These are phyloP conservation scores for Formica selysi DNA, from an alignment of 1,140 invertebrate genomes.

Conservation along the genomic window DNA sequence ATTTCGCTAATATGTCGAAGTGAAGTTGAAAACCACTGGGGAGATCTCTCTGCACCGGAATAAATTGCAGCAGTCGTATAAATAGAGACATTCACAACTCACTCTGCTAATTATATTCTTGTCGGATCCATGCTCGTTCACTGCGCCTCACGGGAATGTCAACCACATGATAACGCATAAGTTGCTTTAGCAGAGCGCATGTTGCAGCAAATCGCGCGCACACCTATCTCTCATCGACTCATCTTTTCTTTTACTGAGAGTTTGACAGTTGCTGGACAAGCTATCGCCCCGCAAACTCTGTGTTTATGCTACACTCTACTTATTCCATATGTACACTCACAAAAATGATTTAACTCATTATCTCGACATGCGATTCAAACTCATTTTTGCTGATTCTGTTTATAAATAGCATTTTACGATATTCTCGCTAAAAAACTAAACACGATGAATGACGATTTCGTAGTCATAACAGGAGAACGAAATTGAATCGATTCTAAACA, in stretches of 20 bases:
- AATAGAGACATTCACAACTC: slow-evolving; percentile 68
- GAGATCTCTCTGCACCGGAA: slow-evolving; percentile 43
- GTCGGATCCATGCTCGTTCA: slow-evolving; percentile 20
- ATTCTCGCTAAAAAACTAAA: not conserved
- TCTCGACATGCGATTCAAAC: not conserved
- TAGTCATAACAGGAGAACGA: not conserved
- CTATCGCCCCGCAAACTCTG: slow-evolving; percentile 1
- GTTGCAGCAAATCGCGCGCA: not conserved
- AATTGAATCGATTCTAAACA: not conserved
- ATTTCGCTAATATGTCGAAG: not conserved
- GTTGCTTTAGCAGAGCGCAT: slow-evolving; percentile 18
- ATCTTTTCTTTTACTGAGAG: slow-evolving; percentile 25
- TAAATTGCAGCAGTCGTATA: slow-evolving; percentile 58
- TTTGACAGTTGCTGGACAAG: slow-evolving; percentile 2
- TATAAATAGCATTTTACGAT: not conserved
- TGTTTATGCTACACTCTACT: not conserved
- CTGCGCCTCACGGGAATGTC: slow-evolving; percentile 52
- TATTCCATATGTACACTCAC: not conserved
- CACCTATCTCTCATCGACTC: slow-evolving; percentile 52
- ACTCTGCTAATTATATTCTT: slow-evolving; percentile 69
- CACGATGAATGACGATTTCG: not conserved
- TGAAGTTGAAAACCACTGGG: slow-evolving; percentile 38
- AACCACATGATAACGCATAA: slow-evolving; percentile 33
- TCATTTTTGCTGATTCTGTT: not conserved
- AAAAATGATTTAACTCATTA: slow-evolving; percentile 3